Percentiles rank a stretch among this genome's conserved stretches.
Conservation (phyloP, 2,113 vertebrate species). For the Syngnathus floridae region DNA sequence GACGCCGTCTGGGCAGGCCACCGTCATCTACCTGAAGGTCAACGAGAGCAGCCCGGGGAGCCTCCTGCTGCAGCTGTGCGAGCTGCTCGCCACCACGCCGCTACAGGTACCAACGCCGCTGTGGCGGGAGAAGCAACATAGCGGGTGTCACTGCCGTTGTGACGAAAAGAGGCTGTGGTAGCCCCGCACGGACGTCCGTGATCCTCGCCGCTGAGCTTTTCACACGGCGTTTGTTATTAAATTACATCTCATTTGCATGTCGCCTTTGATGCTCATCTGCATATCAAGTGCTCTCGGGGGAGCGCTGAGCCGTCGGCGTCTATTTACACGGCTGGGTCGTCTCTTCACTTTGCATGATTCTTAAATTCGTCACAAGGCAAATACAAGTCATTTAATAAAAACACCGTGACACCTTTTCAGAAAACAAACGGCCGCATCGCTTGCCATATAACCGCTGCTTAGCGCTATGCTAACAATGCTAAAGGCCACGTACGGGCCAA, state of each 20-base stretch:
- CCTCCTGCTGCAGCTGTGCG: slow-evolving; percentile 87
- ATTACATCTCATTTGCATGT: slow-evolving; percentile 20
- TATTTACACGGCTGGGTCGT: slow-evolving; percentile 17
- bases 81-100: slow-evolving; percentile 85
- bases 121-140: neutral
- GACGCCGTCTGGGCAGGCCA: slow-evolving; percentile 76
- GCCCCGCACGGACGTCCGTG: neutral
- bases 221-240: slow-evolving; percentile 10
- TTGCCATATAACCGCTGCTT: no score
- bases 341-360: neutral
- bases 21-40: slow-evolving; percentile 82
- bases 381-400: no score
- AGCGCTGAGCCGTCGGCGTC: slow-evolving; percentile 36
- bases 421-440: no score
- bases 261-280: slow-evolving; percentile 26
- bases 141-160: no score
- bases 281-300: slow-evolving; percentile 45
- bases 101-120: slow-evolving; percentile 44
- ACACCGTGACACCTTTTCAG: no score
- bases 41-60: slow-evolving; percentile 90
- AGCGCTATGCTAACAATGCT: no score
- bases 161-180: neutral
- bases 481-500: no score
- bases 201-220: slow-evolving; percentile 6
- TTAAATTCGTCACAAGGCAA: no score